Evolutionary conservation across 2,888 invertebrate species (phyloP), one percentile per base, ranked within the genome.

Genomic region (Sarcophaga subvicina): DNA sequence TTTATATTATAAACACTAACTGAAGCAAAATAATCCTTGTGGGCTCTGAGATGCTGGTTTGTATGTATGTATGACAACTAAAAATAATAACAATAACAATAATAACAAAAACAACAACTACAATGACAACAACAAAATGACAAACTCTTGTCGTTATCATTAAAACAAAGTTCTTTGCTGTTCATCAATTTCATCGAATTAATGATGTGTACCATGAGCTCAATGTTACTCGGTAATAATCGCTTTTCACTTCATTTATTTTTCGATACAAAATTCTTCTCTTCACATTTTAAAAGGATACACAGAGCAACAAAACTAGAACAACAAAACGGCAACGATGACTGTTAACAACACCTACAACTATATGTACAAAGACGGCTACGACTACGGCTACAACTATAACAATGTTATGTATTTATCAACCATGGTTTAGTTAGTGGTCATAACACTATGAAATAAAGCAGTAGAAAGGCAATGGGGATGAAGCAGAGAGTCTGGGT

Each of bases 171-270:
- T 82, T 78, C 60, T 83, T 86, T 67, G 76, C 60, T 77, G 78
- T 66, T 85, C 87, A 88, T 88, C 85, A 85, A 87, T 88, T 88
- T 80, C 79, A 87, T 77, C 85, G 88, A 88, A 86, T 89, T 88
- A 88, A 89, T 89, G 89, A 89, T 89, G 85, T 88, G 87, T 85
- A 87, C 85, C 88, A 85, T 88, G 87, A 88, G 87, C 86, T 86
- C 86, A 86, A 78, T 88, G 85, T 86, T 88, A 86, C 86, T 86
- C 85, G 83, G 88, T 86, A 84, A 88, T 89, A 89, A 89, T 89
- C 88, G 86, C 88, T 89, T 88, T 89, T 87, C 89, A 87, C 87
- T 88, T 89, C 89, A 89, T 89, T 89, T 88, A 87, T 70, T 88
- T 54, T 85, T 81, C 77, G 67, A 72, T 81, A 70, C 76, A 76